phyloP scores from a whole-genome alignment of 2,797 vertebrate species.

The Borostomias antarcticus region DNA sequence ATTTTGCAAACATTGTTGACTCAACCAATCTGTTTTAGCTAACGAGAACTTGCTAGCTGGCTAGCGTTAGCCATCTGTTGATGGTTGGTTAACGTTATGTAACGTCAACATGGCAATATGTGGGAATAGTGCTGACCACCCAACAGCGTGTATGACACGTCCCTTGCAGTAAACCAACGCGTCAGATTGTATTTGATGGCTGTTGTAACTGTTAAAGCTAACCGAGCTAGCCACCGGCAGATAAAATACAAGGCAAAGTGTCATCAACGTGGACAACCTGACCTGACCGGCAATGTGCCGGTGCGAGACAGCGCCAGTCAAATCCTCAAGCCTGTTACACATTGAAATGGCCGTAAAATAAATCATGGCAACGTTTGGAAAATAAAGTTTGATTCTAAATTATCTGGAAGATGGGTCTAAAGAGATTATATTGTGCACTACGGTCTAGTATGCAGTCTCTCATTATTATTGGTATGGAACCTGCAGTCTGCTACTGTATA shows the following conservation, averaged over 20 bases:
- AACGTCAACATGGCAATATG: not conserved
- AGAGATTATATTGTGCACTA: no score
- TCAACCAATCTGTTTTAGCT: not conserved
- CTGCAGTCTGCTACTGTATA: not conserved
- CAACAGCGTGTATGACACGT: no score
- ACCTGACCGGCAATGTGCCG: no score
- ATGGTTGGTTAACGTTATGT: not conserved
- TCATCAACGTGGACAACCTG: not conserved
- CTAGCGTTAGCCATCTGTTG: not conserved
- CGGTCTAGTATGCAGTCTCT: no score
- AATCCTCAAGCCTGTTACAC: no score
- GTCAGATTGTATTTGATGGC: not conserved
- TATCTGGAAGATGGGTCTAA: no score
- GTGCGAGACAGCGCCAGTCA: no score
- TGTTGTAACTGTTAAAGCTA: not conserved
- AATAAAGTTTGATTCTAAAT: no score
- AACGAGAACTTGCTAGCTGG: not conserved
- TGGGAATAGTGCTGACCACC: not conserved
- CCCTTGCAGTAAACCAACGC: not conserved
- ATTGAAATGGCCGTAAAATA: no score
- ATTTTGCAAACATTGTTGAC: not conserved
- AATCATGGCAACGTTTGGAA: no score
- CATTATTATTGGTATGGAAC: no score
- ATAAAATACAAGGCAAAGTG: not conserved
- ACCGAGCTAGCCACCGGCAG: not conserved